A percentile compares a stretch with the other conserved stretches of the same genome.
Evolutionary conservation across 2,797 vertebrate genomes (phyloP).

Genomic region (Thaleichthys pacificus): DNA sequence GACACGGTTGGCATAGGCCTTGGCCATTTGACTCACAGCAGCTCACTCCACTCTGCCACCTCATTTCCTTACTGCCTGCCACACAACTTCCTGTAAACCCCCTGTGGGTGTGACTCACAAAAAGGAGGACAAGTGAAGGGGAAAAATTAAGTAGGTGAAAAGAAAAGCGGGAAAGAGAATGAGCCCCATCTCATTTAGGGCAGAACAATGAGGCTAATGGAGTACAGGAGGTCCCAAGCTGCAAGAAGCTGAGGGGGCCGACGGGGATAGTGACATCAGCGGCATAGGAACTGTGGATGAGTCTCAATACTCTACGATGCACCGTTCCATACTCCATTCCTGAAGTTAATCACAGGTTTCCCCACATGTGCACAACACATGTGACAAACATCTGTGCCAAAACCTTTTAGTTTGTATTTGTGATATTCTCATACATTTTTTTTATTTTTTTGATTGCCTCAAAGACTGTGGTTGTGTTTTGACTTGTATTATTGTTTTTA

Average conservation of each 20-base stretch:
- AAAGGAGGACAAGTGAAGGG: constrained; percentile 8
- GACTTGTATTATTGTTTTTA: too few species aligned
- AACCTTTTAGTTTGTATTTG: too few species aligned
- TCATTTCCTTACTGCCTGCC: constrained; percentile 22
- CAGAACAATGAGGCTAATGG: constrained; percentile 57
- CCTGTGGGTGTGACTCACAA: constrained; percentile 35
- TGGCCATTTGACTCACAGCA: too few species aligned
- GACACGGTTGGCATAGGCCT: not conserved
- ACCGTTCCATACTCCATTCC: not conserved
- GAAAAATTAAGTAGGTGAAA: constrained; percentile 36
- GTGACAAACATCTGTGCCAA: too few species aligned
- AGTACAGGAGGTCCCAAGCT: constrained; percentile 33
- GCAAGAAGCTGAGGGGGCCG: constrained; percentile 24
- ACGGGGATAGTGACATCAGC: constrained; percentile 52
- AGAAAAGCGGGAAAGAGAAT: constrained; percentile 15
- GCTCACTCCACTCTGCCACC: too few species aligned
- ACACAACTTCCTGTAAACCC: constrained; percentile 37
- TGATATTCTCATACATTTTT: too few species aligned
- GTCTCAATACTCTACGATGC: constrained; percentile 38
- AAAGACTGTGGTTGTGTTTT: too few species aligned
- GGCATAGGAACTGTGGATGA: not conserved
- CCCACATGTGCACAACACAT: too few species aligned
- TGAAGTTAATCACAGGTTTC: constrained; percentile 35
- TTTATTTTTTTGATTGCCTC: too few species aligned
- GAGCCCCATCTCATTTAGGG: constrained; percentile 48